Base-by-base conservation (phyloP, 2,888 invertebrate species). In the Microdon myrmicae region DNA sequence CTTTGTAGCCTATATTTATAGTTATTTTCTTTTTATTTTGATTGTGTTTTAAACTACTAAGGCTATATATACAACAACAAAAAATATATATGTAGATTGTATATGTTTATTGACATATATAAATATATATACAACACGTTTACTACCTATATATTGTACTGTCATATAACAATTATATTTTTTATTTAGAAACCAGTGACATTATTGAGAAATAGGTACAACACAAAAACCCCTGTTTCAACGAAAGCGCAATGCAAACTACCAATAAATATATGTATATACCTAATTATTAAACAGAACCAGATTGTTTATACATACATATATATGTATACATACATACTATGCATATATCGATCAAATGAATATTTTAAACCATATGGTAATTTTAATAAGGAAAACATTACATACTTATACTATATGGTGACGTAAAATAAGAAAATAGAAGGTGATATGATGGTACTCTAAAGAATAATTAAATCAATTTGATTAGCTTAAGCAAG, bases 211-310 rank as follows among this genome's bases (percentile, higher is more conserved):
- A 39, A 44, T 64, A 45, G 31, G 45, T 47, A 56, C 38, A 64
- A 64, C 53, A 59, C 66, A 66, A 66, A n/a, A n/a, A 66, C 48
- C 66, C 66, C 66, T 59, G 58, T 66, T 66, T 66, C 66, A 66
- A 66, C 66, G 66, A 66, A 66, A 48, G 66, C 66, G 66, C 66
- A 66, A 66, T 64, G 64, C 56, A 64, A 64, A 64, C 51, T 64
- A 64, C 64, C 56, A 64, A 64, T 51, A 64, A 64, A n/a, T n/a
- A n/a, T n/a, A n/a, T 58, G 58, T 64, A 64, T 58, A 58, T 64
- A 64, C 64, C 64, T 64, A 61, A 28, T 61, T 48, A 60, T 47
- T 25, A 54, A 55, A 56, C 29, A 35, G 39, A 32, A 39, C n/a
- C n/a, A n/a, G n/a, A n/a, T n/a, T n/a, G n/a, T n/a, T n/a, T n/a